Conservation (phyloP, 2,113 vertebrate species). For the Paratilapia polleni region DNA sequence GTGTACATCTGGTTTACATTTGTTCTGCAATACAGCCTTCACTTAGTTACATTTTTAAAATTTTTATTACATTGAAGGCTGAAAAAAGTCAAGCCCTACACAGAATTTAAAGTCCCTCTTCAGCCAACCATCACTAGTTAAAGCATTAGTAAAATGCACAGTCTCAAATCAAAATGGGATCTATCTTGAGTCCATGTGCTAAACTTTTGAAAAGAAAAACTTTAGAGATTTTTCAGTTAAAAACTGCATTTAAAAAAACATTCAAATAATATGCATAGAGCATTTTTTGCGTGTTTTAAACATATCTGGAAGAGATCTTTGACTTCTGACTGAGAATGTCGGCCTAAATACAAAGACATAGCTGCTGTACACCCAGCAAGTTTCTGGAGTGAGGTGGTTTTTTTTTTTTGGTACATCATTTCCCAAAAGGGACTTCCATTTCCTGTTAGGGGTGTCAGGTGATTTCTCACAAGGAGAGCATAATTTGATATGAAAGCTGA, state of each 20-base stretch:
- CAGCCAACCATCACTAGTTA: neutral
- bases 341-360: neutral
- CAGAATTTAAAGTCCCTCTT: neutral
- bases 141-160: neutral
- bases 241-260: too few relatives aligned
- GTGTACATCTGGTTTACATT: neutral
- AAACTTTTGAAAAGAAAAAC: too few relatives aligned
- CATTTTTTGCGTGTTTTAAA: neutral
- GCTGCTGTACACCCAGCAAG: neutral
- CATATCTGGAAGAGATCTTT: neutral
- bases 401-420: constrained; percentile 4
- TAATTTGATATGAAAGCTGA: constrained; percentile 45
- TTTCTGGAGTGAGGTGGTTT: constrained; percentile 19
- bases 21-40: neutral
- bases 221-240: too few relatives aligned
- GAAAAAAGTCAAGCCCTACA: neutral
- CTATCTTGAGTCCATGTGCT: too few relatives aligned
- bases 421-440: constrained; percentile 4
- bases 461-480: constrained; percentile 22
- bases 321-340: neutral
- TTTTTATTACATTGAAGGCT: neutral
- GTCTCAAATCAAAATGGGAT: neutral
- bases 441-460: constrained; percentile 25
- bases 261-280: neutral
- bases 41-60: neutral